Conservation (phyloP, 1,140 invertebrate species). For the Drosophila sturtevanti region DNA sequence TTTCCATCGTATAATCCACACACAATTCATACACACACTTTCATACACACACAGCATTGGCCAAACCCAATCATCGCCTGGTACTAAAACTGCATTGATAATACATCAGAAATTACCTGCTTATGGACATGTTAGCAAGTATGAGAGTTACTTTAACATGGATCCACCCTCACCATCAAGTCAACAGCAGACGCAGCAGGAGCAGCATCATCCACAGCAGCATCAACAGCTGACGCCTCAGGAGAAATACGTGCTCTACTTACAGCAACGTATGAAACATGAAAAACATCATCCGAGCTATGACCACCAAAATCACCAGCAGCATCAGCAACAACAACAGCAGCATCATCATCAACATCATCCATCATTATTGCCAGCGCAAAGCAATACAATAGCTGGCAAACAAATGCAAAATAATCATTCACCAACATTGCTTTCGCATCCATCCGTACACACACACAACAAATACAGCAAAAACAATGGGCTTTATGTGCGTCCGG, state of each 20-base stretch:
- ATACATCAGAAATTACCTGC: constrained; percentile 58
- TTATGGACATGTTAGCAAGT: constrained; percentile 62
- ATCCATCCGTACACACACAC: constrained; percentile 36
- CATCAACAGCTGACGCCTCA: constrained; percentile 68
- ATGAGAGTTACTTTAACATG: constrained; percentile 71
- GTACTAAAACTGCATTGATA: constrained; percentile 56
- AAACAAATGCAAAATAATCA: constrained; percentile 48
- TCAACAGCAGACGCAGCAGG: constrained; percentile 20
- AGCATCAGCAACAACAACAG: constrained; percentile 43
- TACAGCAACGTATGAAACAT: constrained; percentile 76
- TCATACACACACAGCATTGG: constrained; percentile 55
- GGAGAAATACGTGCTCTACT: constrained; percentile 80
- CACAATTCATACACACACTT: constrained; percentile 41
- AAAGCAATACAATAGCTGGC: constrained; percentile 64
- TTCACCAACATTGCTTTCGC: constrained; percentile 31
- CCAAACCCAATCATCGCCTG: constrained; percentile 31
- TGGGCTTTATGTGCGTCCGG: constrained; percentile 45
- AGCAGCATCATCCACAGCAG: constrained; percentile 3
- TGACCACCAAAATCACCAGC: constrained; percentile 37
- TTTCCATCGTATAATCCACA: background rate
- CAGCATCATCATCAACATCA: constrained; percentile 27
- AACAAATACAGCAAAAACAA: constrained; percentile 59
- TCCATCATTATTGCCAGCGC: constrained; percentile 49
- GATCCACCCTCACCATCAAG: constrained; percentile 38
- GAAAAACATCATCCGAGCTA: constrained; percentile 62